phyloP scores from a whole-genome alignment of 2,888 invertebrate species.

The Cerastis rubricosa region DNA sequence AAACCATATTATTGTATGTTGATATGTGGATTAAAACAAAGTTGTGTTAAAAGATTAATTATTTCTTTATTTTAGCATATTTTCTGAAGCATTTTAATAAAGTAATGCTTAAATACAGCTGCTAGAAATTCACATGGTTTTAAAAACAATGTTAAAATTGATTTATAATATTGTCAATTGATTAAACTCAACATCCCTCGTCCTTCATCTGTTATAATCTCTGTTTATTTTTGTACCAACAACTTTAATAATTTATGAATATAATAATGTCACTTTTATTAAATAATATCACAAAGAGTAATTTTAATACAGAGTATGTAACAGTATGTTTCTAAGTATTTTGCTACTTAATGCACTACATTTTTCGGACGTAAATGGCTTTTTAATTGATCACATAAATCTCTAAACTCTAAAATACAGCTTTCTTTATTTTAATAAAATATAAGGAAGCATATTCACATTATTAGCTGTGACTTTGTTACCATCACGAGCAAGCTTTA shows the following conservation, averaged over 20 bases:
- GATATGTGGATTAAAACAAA: conserved; percentile 21
- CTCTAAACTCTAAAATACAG: conserved; percentile 17
- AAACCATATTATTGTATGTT: conserved; percentile 26
- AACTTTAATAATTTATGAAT: conserved; percentile 40
- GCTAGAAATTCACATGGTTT: conserved; percentile 53
- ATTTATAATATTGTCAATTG: conserved; percentile 49
- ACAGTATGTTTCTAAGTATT: conserved; percentile 50
- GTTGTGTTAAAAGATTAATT: conserved; percentile 55
- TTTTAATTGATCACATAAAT: conserved; percentile 35
- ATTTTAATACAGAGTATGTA: conserved; percentile 49
- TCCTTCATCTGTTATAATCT: conserved; percentile 19
- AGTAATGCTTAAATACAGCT: conserved; percentile 56
- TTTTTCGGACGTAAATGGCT: conserved; percentile 55
- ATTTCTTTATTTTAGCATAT: conserved; percentile 62
- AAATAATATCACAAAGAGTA: conserved; percentile 67
- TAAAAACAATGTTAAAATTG: conserved; percentile 50
- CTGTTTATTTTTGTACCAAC: conserved; percentile 55
- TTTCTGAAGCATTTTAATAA: conserved; percentile 65
- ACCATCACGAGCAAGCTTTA: conserved; percentile 18
- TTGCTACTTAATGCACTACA: conserved; percentile 43
- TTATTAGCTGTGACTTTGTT: conserved; percentile 15
- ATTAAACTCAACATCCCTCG: conserved; percentile 52
- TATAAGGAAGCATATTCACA: conserved; percentile 26
- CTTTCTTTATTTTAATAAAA: conserved; percentile 9
- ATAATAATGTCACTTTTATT: conserved; percentile 46